Percentiles rank a stretch among this genome's conserved stretches.
Conservation (phyloP, 2,113 vertebrate species). For the Aleadryas rufinucha region DNA sequence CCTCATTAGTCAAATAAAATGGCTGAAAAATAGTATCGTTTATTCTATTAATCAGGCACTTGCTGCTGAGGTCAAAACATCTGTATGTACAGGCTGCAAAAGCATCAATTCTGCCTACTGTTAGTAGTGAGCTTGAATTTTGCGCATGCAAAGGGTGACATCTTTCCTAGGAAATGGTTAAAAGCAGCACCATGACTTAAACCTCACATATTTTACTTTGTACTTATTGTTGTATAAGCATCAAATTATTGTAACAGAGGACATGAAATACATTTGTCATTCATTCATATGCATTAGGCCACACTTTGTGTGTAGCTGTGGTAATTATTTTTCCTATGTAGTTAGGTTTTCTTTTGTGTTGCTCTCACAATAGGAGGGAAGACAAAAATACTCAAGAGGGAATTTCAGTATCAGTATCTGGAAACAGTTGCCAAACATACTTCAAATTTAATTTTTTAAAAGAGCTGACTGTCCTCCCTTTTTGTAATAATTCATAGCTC, state of each 20-base stretch:
- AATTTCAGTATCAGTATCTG: not conserved
- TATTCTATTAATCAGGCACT: constrained; percentile 7
- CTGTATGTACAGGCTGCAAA: not conserved
- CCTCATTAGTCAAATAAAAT: constrained; percentile 35
- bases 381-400: constrained; percentile 22
- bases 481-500: not conserved
- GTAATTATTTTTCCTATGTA: constrained; percentile 9
- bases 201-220: not conserved
- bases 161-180: not conserved
- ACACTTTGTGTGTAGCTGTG: not conserved
- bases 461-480: not conserved
- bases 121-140: not conserved
- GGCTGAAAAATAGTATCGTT: not conserved
- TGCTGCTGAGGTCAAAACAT: not conserved
- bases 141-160: not conserved
- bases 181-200: not conserved
- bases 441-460: not conserved
- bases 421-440: constrained; percentile 14
- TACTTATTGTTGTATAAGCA: not conserved
- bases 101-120: not conserved
- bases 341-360: constrained; percentile 44
- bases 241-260: not conserved
- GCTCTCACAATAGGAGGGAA: not conserved
- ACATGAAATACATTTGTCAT: not conserved
- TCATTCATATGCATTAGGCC: constrained; percentile 1